A percentile compares a stretch with the other conserved stretches of the same genome.
phyloP scores from a whole-genome alignment of 2,113 vertebrate genomes.

The Rissa tridactyla region DNA sequence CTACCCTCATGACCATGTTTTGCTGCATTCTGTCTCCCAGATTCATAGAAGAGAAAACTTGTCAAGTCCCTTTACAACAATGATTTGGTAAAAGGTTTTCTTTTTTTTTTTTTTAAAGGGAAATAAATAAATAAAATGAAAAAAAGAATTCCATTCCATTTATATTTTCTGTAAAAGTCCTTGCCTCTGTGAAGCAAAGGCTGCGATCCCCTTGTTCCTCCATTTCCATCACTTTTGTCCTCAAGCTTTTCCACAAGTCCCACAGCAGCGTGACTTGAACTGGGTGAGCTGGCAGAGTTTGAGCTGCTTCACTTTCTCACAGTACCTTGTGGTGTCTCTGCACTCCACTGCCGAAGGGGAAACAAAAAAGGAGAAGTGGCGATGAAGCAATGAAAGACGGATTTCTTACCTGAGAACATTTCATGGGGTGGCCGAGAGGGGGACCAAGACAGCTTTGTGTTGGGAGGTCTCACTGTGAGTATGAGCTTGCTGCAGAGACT shows the following conservation, averaged over 20 bases:
- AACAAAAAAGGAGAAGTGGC: slow-evolving; percentile 55
- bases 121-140: slow-evolving; percentile 79
- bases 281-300: slow-evolving; percentile 91
- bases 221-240: slow-evolving; percentile 13
- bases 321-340: slow-evolving; percentile 93
- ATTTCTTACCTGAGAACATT: neutral
- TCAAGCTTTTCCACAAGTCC: slow-evolving; percentile 89
- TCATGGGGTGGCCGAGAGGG: neutral
- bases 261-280: slow-evolving; percentile 92
- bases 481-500: neutral
- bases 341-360: slow-evolving; percentile 80
- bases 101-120: neutral
- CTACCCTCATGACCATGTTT: neutral
- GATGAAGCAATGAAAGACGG: neutral
- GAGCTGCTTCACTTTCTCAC: slow-evolving; percentile 93
- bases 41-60: slow-evolving; percentile 47
- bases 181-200: slow-evolving; percentile 45
- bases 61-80: slow-evolving; percentile 31
- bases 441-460: neutral
- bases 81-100: neutral
- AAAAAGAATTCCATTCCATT: slow-evolving; percentile 60
- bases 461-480: neutral
- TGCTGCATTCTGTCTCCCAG: slow-evolving; percentile 43
- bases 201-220: slow-evolving; percentile 41
- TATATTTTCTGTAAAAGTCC: slow-evolving; percentile 50